A percentile compares a stretch with the other conserved stretches of the same genome.
Evolutionary conservation across 2,797 vertebrate genomes (phyloP).

Genomic region (Cryptoprocta ferox): DNA sequence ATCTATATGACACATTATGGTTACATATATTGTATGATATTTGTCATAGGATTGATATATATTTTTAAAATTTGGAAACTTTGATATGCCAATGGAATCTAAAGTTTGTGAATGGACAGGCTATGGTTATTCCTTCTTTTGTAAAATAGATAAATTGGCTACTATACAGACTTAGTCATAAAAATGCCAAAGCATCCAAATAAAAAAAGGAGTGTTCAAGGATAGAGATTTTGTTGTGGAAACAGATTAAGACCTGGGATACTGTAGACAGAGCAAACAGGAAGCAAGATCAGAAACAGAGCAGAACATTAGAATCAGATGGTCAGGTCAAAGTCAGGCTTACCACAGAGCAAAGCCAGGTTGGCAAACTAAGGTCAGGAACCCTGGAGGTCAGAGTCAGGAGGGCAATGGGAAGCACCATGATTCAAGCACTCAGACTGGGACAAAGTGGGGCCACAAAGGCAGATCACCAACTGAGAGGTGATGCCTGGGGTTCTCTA

Average conservation of each 20-base stretch:
- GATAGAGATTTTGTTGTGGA: background rate
- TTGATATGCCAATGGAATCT: background rate
- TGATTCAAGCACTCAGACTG: background rate
- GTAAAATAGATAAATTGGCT: background rate
- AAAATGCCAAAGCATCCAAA: conserved; percentile 6
- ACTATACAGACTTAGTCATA: background rate
- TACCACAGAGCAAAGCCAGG: background rate
- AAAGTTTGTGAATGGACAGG: background rate
- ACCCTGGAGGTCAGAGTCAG: conserved; percentile 43
- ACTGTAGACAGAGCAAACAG: background rate
- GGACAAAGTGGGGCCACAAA: background rate
- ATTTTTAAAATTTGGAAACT: background rate
- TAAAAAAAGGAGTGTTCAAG: background rate
- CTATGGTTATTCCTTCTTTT: background rate
- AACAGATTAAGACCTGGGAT: conserved; percentile 19
- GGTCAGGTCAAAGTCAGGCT: conserved; percentile 59
- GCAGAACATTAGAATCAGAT: conserved; percentile 43
- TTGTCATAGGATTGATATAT: background rate
- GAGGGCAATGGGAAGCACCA: background rate
- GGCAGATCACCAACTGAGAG: conserved; percentile 31
- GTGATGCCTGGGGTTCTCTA: background rate
- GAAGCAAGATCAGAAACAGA: conserved; percentile 32
- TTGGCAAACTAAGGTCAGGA: conserved; percentile 46
- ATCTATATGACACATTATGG: background rate
- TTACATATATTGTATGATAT: background rate